Conservation (phyloP, 2,888 invertebrate genomes). For the Trachelus iudaicus region DNA sequence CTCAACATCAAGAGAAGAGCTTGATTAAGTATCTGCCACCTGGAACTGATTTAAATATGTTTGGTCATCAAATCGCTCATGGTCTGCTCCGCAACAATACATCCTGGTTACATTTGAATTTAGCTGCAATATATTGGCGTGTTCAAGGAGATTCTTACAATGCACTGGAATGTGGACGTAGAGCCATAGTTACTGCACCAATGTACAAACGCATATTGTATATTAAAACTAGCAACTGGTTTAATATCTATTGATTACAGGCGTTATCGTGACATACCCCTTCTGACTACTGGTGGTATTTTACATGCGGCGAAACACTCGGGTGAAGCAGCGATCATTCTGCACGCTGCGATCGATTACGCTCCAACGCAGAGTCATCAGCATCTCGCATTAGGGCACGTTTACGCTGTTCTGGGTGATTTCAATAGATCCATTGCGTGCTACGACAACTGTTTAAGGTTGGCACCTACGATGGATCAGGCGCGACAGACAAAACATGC, state of each 20-base stretch:
- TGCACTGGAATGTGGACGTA: conserved; percentile 82
- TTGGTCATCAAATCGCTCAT: conserved; percentile 74
- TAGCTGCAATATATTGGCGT: conserved; percentile 84
- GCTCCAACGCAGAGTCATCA: conserved; percentile 71
- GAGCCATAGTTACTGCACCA: conserved; percentile 81
- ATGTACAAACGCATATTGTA: conserved; percentile 66
- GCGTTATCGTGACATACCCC: conserved; percentile 77
- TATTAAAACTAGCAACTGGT: not conserved
- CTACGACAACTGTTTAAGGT: conserved; percentile 75
- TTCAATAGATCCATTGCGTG: conserved; percentile 77
- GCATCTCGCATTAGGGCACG: conserved; percentile 79
- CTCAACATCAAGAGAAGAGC: conserved; percentile 68
- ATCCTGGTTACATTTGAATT: conserved; percentile 83
- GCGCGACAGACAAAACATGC: conserved; percentile 74
- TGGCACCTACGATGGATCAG: conserved; percentile 73
- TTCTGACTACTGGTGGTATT: conserved; percentile 79
- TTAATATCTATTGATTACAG: conserved; percentile 65
- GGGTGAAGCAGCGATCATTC: conserved; percentile 78
- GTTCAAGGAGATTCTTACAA: conserved; percentile 79
- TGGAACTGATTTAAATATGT: conserved; percentile 63
- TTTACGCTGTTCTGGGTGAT: conserved; percentile 77
- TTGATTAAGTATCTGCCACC: conserved; percentile 64
- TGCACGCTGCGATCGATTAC: conserved; percentile 80
- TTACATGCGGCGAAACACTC: conserved; percentile 76
- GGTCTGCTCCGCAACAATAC: conserved; percentile 75